Base-by-base conservation (phyloP, 92 coral and sea anemone species). In the Bergia puertoricense region DNA sequence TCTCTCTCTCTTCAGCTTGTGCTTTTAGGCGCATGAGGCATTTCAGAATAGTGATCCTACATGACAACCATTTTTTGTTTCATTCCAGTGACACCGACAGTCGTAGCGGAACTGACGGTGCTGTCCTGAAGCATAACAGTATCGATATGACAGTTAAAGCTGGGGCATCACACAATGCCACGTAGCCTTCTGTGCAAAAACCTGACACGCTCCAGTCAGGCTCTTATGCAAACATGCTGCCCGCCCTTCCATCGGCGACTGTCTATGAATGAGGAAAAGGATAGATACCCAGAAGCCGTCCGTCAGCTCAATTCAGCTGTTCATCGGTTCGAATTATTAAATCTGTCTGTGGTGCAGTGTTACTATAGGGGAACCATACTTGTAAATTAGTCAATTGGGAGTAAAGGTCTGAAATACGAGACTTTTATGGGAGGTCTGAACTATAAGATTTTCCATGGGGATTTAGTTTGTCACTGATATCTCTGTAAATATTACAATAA, bases 21-120 rank as follows among this genome's bases (percentile, higher is more conserved):
- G n/a, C n/a, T n/a, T n/a, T n/a, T n/a, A n/a, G n/a, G n/a, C n/a
- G n/a, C n/a, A n/a, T n/a, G n/a, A n/a, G n/a, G 15, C 13, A 13
- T 11, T 54, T 13, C 15, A 54, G 13, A 13, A 54, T 54, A 54
- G 59, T 54, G 59, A 54, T 54, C 59, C 18, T 54, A 54, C 14
- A 11, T 54, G 59, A 54, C 20, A 20, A 22, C 69, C 69, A 14
- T 36, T 8, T 37, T 80, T 54, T 20, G 40, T 79, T 62, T 78
- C 59, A 68, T 84, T 77, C 51, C 90, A 92, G 94, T 81, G 94
- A 92, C 40, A 72, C 79, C 54, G 92, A 92, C 36, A 83, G 82
- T 80, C 75, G 89, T 46, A 41, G 90, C 85, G 87, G 88, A 83
- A 85, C 90, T 69, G 94, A 92, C 62, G 86, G 62, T 44, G 62